Evolutionary conservation across 2,113 vertebrate species (phyloP).

Genomic region (Pseudopodoces humilis): DNA sequence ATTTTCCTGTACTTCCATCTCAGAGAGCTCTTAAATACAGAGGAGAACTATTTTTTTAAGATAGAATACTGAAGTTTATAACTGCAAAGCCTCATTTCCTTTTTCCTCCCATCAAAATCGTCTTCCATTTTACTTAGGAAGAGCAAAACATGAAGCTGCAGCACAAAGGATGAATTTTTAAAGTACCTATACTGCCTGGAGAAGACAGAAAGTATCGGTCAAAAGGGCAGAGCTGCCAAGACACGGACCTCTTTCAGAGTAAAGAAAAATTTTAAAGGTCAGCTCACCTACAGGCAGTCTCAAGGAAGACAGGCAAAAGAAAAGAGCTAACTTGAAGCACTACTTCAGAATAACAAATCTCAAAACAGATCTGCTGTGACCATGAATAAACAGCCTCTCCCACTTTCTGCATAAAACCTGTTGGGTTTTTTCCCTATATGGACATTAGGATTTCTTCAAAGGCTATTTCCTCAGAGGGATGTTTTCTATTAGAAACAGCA

Average conservation of each 20-base stretch:
- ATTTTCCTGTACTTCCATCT: not conserved
- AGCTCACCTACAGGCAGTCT: not conserved
- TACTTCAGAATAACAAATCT: not conserved
- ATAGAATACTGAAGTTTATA: not conserved
- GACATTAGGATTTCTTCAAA: not conserved
- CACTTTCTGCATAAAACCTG: not conserved
- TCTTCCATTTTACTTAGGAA: not conserved
- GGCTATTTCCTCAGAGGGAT: not conserved
- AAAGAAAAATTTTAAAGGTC: constrained; percentile 49
- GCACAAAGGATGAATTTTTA: not conserved
- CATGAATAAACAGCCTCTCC: not conserved
- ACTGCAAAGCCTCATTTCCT: not conserved
- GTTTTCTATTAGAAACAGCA: not conserved
- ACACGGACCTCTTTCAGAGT: not conserved
- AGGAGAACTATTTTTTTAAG: not conserved
- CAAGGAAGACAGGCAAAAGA: not conserved
- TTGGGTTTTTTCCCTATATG: not conserved
- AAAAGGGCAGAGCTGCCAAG: constrained; percentile 40
- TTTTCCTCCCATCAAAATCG: not conserved
- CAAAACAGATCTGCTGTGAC: not conserved
- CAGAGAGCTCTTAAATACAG: not conserved
- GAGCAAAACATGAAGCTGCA: not conserved
- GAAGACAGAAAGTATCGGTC: not conserved
- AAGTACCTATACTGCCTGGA: not conserved
- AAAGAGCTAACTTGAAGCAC: not conserved